Evolutionary conservation across 2,797 vertebrate genomes (phyloP).

Genomic region (Takifugu rubripes): DNA sequence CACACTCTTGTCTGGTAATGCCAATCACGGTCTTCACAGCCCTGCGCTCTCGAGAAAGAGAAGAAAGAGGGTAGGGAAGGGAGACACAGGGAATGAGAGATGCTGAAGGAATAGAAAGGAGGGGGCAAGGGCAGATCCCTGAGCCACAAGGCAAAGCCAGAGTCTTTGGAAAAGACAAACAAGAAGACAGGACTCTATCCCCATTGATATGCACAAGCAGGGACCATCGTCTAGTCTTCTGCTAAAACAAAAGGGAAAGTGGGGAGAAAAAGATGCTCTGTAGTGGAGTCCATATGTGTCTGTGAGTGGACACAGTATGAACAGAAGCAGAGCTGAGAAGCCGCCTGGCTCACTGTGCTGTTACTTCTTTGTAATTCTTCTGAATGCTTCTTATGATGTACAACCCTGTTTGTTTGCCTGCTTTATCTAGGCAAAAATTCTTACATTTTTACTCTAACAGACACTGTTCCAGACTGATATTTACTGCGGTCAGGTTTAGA

Average conservation of each 20-base stretch:
- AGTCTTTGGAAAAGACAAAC: constrained; percentile 82
- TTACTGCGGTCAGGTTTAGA: no score
- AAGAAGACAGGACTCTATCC: constrained; percentile 75
- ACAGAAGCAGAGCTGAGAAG: constrained; percentile 48
- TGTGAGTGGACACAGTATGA: constrained; percentile 71
- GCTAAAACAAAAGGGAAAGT: constrained; percentile 75
- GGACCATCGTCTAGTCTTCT: constrained; percentile 72
- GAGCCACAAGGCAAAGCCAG: constrained; percentile 81
- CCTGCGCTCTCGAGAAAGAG: constrained; percentile 63
- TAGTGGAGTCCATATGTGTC: constrained; percentile 72
- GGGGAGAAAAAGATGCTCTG: constrained; percentile 57
- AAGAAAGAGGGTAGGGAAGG: constrained; percentile 66
- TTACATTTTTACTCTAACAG: constrained; percentile 1
- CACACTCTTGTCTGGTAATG: constrained; percentile 79
- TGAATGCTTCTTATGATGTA: constrained; percentile 24
- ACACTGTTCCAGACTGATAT: no score
- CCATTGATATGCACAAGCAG: constrained; percentile 82
- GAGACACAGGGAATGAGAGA: constrained; percentile 52
- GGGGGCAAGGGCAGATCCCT: constrained; percentile 74
- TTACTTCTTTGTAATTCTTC: constrained; percentile 64
- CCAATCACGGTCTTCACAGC: constrained; percentile 78
- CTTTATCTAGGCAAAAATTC: background rate
- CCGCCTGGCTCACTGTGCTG: constrained; percentile 54
- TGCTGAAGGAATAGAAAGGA: constrained; percentile 59
- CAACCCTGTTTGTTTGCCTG: constrained; percentile 8